Evolutionary conservation across 2,888 invertebrate species (phyloP).

Genomic region (Dromius quadrimaculatus): DNA sequence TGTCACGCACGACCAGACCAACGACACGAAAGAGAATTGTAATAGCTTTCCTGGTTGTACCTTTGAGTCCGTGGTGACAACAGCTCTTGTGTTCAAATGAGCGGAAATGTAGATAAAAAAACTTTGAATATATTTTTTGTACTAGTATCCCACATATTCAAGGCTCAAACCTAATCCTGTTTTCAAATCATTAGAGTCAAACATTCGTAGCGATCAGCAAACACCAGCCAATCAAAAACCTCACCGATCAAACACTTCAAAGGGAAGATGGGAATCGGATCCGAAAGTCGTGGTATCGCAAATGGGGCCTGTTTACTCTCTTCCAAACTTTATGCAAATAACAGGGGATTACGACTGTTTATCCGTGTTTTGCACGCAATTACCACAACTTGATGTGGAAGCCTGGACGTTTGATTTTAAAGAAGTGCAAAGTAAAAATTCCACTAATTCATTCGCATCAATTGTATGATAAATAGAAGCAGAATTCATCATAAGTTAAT

Average conservation of each 20-base stretch:
- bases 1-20: too few relatives aligned
- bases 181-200: too few relatives aligned
- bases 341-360: slow-evolving; percentile 29
- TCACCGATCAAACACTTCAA: slow-evolving; percentile 11
- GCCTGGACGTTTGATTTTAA: neutral
- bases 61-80: too few relatives aligned
- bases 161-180: too few relatives aligned
- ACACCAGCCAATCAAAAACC: slow-evolving; percentile 22
- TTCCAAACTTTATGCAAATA: slow-evolving; percentile 32
- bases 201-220: slow-evolving; percentile 5
- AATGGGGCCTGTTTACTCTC: slow-evolving; percentile 15
- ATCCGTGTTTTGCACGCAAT: slow-evolving; percentile 21
- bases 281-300: neutral
- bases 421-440: neutral
- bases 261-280: neutral
- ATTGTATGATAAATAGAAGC: neutral
- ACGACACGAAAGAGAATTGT: too few relatives aligned
- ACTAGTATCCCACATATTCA: too few relatives aligned
- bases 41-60: too few relatives aligned
- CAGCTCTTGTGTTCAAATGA: too few relatives aligned
- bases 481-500: neutral
- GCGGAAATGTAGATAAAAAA: too few relatives aligned
- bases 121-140: too few relatives aligned
- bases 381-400: slow-evolving; percentile 17
- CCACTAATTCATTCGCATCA: neutral